Base-by-base conservation (phyloP, 2,888 invertebrate genomes). In the Selenia dentaria region DNA sequence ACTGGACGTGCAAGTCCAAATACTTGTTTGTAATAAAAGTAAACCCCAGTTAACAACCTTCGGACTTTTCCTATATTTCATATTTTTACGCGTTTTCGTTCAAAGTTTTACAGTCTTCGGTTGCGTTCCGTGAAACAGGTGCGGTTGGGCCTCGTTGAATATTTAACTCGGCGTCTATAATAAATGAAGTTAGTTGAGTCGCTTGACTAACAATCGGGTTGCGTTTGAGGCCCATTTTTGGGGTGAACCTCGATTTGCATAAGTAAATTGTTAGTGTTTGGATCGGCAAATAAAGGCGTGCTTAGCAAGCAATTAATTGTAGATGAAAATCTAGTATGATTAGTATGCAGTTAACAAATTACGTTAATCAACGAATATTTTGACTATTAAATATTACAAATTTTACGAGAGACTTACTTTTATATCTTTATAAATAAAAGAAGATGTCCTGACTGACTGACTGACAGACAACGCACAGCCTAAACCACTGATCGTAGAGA, bases 161-260 rank as follows among this genome's bases (percentile, higher is more conserved):
- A 62, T 59, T 61, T 62, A 56, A 58, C 47, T 46, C 38, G 22
- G 22, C 50, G 34, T 57, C 52, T 57, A 57, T 62, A 59, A 57
- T 62, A 54, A 62, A 62, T 57, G 59, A 54, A 54, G 59, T 57
- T 59, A 54, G 51, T 49, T 40, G 42, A 57, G 51, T 55, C 44
- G 46, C 55, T 57, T 58, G 47, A 56, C 51, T 62, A 59, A 57
- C 61, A 62, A 59, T 62, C 57, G 53, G 50, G 50, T 53, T 37
- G 47, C 38, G 54, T 49, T 55, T 52, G 39, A 48, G 51, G 32
- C 48, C 40, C 49, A 51, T 58, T 55, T 58, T 58, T 53, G 39
- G 41, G 46, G 53, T 43, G 37, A 36, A 34, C 54, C 43, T 47
- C 39, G 32, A 55, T 55, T 55, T 53, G 45, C 49, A 51, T 51